phyloP scores from a whole-genome alignment of 2,888 invertebrate genomes.

The Sphinx pinastri region DNA sequence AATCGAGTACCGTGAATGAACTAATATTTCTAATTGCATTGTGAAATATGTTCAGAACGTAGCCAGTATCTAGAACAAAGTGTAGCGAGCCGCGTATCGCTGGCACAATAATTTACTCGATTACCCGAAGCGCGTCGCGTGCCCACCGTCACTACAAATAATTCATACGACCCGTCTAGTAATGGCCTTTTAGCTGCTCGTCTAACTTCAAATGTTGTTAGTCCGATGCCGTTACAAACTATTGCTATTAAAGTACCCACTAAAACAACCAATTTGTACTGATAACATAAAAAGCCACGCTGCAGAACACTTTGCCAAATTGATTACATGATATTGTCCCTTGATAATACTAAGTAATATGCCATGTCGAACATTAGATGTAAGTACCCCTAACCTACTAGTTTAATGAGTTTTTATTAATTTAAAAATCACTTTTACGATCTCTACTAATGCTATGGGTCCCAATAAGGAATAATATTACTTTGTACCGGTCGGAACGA shows the following conservation, averaged over 20 bases:
- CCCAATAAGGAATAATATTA: no score
- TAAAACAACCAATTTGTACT: conserved; percentile 55
- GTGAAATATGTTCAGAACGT: conserved; percentile 16
- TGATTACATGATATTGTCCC: conserved; percentile 19
- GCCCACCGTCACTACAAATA: conserved; percentile 72
- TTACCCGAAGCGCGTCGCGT: conserved; percentile 62
- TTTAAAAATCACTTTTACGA: background rate
- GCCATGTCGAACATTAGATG: background rate
- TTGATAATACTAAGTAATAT: conserved; percentile 22
- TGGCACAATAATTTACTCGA: conserved; percentile 66
- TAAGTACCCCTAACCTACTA: background rate
- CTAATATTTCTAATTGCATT: conserved; percentile 9
- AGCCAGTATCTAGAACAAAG: conserved; percentile 22
- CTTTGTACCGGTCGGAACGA: no score
- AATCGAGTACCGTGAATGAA: background rate
- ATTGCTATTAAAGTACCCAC: conserved; percentile 64
- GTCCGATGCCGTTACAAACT: conserved; percentile 64
- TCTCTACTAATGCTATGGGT: background rate
- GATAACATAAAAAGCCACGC: conserved; percentile 14
- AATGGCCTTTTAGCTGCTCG: conserved; percentile 79
- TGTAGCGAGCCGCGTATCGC: conserved; percentile 43
- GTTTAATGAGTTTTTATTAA: background rate
- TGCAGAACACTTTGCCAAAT: conserved; percentile 21
- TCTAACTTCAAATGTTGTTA: conserved; percentile 78
- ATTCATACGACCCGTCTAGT: conserved; percentile 76